Percentiles rank a stretch among this genome's conserved stretches.
These are phyloP conservation scores for Ligdia adustata DNA, from an alignment of 2,888 invertebrate genomes.

Conservation along the genomic window DNA sequence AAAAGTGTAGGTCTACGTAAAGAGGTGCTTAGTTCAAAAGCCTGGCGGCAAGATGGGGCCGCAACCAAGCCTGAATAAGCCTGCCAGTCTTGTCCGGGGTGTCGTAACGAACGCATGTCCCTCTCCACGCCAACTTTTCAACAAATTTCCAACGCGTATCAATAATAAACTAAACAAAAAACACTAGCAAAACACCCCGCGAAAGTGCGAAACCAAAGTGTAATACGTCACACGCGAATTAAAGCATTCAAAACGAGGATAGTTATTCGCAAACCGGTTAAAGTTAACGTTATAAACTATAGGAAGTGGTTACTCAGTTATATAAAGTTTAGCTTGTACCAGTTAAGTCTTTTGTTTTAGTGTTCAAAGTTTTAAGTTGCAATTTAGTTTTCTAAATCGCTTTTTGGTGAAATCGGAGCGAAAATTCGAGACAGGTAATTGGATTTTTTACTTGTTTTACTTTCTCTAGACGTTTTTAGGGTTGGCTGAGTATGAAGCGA, in stretches of 20 bases:
- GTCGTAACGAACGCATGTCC: slow-evolving; percentile 23
- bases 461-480: slow-evolving; percentile 33
- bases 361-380: slow-evolving; percentile 40
- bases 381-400: slow-evolving; percentile 17
- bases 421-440: slow-evolving; percentile 30
- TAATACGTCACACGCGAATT: too few species aligned
- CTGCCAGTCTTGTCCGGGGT: slow-evolving; percentile 29
- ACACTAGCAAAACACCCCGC: slow-evolving; percentile 10
- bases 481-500: slow-evolving; percentile 26
- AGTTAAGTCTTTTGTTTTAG: slow-evolving; percentile 58
- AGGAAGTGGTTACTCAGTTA: slow-evolving; percentile 67
- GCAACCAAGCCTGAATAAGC: too few species aligned
- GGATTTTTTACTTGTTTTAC: slow-evolving; percentile 24
- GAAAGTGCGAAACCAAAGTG: slow-evolving; percentile 4
- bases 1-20: slow-evolving; percentile 10
- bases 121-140: slow-evolving; percentile 2
- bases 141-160: slow-evolving; percentile 10
- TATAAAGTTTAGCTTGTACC: slow-evolving; percentile 50
- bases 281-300: slow-evolving; percentile 39
- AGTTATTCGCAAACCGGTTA: slow-evolving; percentile 51
- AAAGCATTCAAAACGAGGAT: slow-evolving; percentile 24
- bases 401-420: too few species aligned
- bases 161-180: slow-evolving; percentile 6
- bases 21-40: slow-evolving; percentile 22
- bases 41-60: too few species aligned